Conservation (phyloP, 2,888 invertebrate species). For the Brachyopa scutellaris region DNA sequence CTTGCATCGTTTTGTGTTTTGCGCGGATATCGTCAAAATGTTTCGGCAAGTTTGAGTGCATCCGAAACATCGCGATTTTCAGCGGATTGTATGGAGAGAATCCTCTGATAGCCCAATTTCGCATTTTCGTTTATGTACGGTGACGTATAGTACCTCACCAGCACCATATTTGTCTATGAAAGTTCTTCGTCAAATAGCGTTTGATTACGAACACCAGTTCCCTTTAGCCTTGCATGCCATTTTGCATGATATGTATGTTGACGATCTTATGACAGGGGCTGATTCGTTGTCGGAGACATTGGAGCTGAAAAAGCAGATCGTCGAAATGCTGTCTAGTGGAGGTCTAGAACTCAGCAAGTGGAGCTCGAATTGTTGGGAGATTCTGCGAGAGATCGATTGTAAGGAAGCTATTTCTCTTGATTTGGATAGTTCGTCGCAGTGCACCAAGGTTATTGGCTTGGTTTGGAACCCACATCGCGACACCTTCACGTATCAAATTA, state of each 20-base stretch:
- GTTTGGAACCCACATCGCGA: constrained; percentile 15
- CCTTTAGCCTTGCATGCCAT: constrained; percentile 47
- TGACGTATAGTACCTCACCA: constrained; percentile 68
- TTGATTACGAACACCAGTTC: constrained; percentile 22
- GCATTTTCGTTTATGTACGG: constrained; percentile 58
- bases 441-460: constrained; percentile 11
- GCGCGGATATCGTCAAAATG: constrained; percentile 11
- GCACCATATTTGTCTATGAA: constrained; percentile 64
- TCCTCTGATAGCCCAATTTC: not conserved
- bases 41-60: constrained; percentile 23
- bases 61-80: constrained; percentile 34
- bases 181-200: constrained; percentile 46
- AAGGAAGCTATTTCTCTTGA: constrained; percentile 3
- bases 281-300: constrained; percentile 34
- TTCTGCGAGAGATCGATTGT: not conserved
- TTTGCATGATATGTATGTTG: constrained; percentile 53
- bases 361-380: constrained; percentile 37
- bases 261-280: constrained; percentile 57
- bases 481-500: constrained; percentile 23
- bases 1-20: constrained; percentile 21
- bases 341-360: constrained; percentile 29
- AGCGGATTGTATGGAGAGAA: constrained; percentile 57
- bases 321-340: constrained; percentile 16
- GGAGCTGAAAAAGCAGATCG: constrained; percentile 11
- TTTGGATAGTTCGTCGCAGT: not conserved